A percentile compares a stretch with the other conserved stretches of the same genome.
These are phyloP conservation scores for Enteromius argenteus DNA, from an alignment of 2,797 vertebrate genomes.

Conservation along the genomic window DNA sequence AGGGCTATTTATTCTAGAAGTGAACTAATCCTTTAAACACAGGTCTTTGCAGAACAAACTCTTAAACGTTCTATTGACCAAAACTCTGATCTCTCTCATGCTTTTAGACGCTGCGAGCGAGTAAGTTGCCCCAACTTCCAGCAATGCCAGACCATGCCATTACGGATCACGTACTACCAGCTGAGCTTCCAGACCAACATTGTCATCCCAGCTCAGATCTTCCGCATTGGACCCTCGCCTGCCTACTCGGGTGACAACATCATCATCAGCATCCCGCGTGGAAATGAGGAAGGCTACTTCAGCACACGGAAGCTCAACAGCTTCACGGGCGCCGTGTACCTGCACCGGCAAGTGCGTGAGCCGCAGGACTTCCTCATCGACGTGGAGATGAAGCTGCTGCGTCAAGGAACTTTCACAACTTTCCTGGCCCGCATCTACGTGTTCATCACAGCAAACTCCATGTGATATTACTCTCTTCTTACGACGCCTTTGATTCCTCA, in stretches of 20 bases:
- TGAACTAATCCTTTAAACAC: neutral
- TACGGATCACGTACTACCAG: conserved; percentile 93
- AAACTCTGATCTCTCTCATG: neutral
- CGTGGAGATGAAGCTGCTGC: conserved; percentile 96
- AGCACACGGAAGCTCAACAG: conserved; percentile 90
- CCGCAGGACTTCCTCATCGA: conserved; percentile 90
- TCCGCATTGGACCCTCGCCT: conserved; percentile 94
- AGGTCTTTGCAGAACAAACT: neutral
- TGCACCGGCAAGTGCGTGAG: conserved; percentile 85
- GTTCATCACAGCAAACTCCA: conserved; percentile 88
- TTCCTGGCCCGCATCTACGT: conserved; percentile 90
- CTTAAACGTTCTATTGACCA: neutral
- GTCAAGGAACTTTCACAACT: conserved; percentile 86
- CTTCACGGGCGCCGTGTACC: conserved; percentile 90
- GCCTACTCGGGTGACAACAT: conserved; percentile 93
- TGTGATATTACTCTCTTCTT: conserved; percentile 73
- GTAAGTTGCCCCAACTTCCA: conserved; percentile 85
- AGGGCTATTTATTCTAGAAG: neutral
- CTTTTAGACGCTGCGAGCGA: conserved; percentile 89
- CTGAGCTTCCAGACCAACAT: conserved; percentile 95
- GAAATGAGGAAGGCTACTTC: conserved; percentile 93
- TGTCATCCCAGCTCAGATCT: conserved; percentile 92
- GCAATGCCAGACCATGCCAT: conserved; percentile 90
- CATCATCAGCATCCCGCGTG: conserved; percentile 87
- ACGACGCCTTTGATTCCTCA: conserved; percentile 58